Conservation (phyloP, 2,888 invertebrate genomes). For the Leptothorax acervorum region DNA sequence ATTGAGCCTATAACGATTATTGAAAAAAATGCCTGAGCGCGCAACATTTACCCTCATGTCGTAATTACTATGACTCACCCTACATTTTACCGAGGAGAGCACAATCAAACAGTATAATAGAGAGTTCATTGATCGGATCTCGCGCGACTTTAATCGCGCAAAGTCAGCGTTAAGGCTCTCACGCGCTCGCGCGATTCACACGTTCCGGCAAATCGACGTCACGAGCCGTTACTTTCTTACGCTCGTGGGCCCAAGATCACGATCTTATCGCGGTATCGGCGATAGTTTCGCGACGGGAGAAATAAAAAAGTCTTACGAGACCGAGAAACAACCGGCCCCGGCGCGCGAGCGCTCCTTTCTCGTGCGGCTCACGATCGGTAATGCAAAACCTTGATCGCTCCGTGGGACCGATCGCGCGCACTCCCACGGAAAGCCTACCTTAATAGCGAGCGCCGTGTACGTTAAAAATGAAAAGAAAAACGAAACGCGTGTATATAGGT, state of each 20-base stretch:
- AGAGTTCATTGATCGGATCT: slow-evolving; percentile 21
- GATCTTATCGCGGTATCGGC: slow-evolving; percentile 67
- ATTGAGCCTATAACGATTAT: neutral
- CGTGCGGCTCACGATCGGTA: slow-evolving; percentile 71
- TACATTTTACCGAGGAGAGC: neutral
- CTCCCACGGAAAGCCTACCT: slow-evolving; percentile 79
- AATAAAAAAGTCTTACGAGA: slow-evolving; percentile 51
- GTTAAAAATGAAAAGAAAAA: slow-evolving; percentile 61
- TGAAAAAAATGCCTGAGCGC: neutral
- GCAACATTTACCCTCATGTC: slow-evolving; percentile 1
- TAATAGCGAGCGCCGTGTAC: slow-evolving; percentile 74
- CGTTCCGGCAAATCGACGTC: slow-evolving; percentile 41
- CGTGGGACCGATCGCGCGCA: slow-evolving; percentile 81
- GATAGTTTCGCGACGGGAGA: slow-evolving; percentile 47
- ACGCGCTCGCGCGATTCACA: slow-evolving; percentile 39
- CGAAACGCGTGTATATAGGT: slow-evolving; percentile 54
- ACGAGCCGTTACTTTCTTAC: slow-evolving; percentile 38
- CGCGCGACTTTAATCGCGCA: slow-evolving; percentile 27
- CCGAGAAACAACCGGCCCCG: neutral
- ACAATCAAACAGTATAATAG: neutral
- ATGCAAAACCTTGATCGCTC: slow-evolving; percentile 81
- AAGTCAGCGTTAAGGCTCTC: slow-evolving; percentile 44
- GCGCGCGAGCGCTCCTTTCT: slow-evolving; percentile 63
- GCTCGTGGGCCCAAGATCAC: slow-evolving; percentile 32
- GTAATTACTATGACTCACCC: slow-evolving; percentile 15